Base-by-base conservation (phyloP, 2,888 invertebrate genomes). In the Oxycera nigricornis region DNA sequence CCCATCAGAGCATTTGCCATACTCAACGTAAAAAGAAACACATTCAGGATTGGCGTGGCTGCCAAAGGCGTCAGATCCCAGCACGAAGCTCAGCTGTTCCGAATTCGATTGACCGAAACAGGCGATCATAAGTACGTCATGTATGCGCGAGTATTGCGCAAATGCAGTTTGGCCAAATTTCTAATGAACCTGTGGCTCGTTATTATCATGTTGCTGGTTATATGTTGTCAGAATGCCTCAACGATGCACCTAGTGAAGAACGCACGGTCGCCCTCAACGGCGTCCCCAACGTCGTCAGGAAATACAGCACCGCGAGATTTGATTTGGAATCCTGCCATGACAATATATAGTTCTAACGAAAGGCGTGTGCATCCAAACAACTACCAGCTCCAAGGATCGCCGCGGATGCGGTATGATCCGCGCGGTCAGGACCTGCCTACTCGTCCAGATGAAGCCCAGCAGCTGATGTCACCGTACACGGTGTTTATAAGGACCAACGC, bases 111-210 rank as follows among this genome's bases (percentile, higher is more conserved):
- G 14, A 30, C 20, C 14, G 65, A 72, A 55, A 41, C 59, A 57
- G 76, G 78, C 68, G 76, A 76, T 76, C 72, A 73, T 41, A 73
- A 76, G 82, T 83, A 86, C 86, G 86, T 84, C 86, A 86, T 86
- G 86, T 82, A 86, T 86, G 86, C 86, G 86, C 86, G 84, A 83
- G 81, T 83, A 82, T 82, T 86, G 86, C 86, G 86, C 86, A 86
- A 85, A 86, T 86, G 86, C 85, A 86, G 84, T 85, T 82, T 84
- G 82, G 83, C 83, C 82, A 84, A 83, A 83, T 83, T 83, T 84
- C 85, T 82, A 83, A 84, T 85, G 84, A 84, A 82, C 81, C 81
- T 83, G 84, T 83, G 81, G 83, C 82, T 82, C 80, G 81, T 82
- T 79, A 81, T 80, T 80, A 79, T 82, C 80, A 82, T 84, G 81